These are phyloP conservation scores for Danio albolineatus DNA, from an alignment of 2,797 vertebrate species.

Conservation along the genomic window DNA sequence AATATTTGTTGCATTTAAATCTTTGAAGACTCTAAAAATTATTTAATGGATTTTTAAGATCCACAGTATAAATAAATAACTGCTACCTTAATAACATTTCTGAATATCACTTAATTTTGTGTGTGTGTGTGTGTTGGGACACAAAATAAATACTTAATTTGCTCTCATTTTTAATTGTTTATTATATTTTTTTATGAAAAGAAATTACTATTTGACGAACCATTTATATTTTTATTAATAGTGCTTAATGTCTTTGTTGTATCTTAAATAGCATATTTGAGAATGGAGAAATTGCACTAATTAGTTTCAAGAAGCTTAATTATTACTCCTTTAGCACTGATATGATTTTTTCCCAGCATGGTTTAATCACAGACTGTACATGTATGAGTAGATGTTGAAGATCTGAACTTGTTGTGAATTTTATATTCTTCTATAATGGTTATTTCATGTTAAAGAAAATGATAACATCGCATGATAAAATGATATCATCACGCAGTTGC, in stretches of 20 bases:
- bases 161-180: too few relatives aligned
- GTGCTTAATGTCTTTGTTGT: background rate
- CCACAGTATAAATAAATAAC: background rate
- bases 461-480: too few relatives aligned
- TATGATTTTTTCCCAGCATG: too few relatives aligned
- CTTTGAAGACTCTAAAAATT: too few relatives aligned
- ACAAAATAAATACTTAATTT: background rate
- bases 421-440: too few relatives aligned
- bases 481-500: too few relatives aligned
- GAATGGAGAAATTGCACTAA: background rate
- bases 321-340: background rate
- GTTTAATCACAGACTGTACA: too few relatives aligned
- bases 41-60: too few relatives aligned
- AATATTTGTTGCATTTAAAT: too few relatives aligned
- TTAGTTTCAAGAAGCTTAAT: background rate
- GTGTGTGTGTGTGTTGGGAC: background rate
- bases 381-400: too few relatives aligned
- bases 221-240: background rate
- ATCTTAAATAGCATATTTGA: background rate
- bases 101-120: background rate
- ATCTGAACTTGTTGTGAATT: too few relatives aligned
- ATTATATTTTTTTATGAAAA: background rate
- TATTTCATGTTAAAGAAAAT: too few relatives aligned
- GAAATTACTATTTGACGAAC: background rate
- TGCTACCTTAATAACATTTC: background rate